These are phyloP conservation scores for Doris montereyensis DNA, from an alignment of 2,888 invertebrate genomes.

Conservation along the genomic window DNA sequence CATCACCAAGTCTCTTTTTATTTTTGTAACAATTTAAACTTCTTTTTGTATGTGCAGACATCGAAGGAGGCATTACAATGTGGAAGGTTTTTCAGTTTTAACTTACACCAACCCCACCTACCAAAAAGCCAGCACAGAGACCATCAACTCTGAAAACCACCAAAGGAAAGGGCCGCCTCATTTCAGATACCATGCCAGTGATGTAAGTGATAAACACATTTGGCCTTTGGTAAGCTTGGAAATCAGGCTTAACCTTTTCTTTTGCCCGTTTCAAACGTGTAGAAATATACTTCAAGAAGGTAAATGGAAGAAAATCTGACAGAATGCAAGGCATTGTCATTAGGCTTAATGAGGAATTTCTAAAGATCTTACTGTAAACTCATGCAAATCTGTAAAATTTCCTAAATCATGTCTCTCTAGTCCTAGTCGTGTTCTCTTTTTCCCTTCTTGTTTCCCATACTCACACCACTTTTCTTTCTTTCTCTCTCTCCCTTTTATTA, in stretches of 20 bases:
- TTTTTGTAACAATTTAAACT: background rate
- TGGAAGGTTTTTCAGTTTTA: slow-evolving; percentile 78
- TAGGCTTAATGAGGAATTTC: no score
- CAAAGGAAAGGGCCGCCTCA: slow-evolving; percentile 40
- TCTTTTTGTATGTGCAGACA: slow-evolving; percentile 45
- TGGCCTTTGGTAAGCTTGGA: no score
- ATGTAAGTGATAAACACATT: slow-evolving; percentile 51
- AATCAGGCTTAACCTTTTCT: no score
- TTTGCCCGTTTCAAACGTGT: no score
- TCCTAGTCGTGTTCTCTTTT: background rate
- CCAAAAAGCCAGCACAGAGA: slow-evolving; percentile 77
- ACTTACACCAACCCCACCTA: slow-evolving; percentile 94
- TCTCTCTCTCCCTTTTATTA: no score
- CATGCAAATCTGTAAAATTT: no score
- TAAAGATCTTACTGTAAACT: no score
- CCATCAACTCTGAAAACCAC: slow-evolving; percentile 63
- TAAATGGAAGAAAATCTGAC: no score
- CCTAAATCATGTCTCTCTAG: background rate
- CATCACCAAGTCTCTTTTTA: background rate
- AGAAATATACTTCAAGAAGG: no score
- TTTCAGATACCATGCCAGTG: slow-evolving; percentile 62
- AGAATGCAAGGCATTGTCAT: no score
- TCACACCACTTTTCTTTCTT: no score
- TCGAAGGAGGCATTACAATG: slow-evolving; percentile 58
- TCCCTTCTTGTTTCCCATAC: no score